Conservation (phyloP, 2,113 vertebrate species). For the Picathartes gymnocephalus region DNA sequence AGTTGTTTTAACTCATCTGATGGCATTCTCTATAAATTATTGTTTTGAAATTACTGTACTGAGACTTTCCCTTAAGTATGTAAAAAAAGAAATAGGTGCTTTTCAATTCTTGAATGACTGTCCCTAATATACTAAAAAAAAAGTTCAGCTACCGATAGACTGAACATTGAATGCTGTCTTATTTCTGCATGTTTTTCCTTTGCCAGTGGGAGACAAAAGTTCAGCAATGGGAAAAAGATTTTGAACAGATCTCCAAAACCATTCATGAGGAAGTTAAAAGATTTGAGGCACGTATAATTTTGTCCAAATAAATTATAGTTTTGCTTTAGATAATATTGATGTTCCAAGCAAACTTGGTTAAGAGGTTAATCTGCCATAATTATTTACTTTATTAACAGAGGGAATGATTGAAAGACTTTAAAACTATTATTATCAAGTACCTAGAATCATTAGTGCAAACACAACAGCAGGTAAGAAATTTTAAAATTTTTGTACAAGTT, state of each 20-base stretch:
- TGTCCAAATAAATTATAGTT: background rate
- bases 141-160: background rate
- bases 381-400: constrained; percentile 73
- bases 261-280: constrained; percentile 89
- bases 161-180: background rate
- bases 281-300: constrained; percentile 82
- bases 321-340: background rate
- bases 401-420: constrained; percentile 91
- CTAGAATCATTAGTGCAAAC: constrained; percentile 91
- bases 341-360: background rate
- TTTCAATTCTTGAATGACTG: background rate
- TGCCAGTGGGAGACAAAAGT: constrained; percentile 89
- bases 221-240: constrained; percentile 90
- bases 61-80: background rate
- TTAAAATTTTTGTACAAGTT: background rate
- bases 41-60: background rate
- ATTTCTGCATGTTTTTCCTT: constrained; percentile 40
- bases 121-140: background rate
- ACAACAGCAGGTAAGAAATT: constrained; percentile 87
- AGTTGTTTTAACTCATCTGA: background rate
- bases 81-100: background rate
- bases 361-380: background rate
- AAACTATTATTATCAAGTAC: constrained; percentile 88
- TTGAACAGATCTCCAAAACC: constrained; percentile 92
- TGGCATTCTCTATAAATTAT: background rate